Conservation (phyloP, 2,797 vertebrate species). For the Staurois parvus region DNA sequence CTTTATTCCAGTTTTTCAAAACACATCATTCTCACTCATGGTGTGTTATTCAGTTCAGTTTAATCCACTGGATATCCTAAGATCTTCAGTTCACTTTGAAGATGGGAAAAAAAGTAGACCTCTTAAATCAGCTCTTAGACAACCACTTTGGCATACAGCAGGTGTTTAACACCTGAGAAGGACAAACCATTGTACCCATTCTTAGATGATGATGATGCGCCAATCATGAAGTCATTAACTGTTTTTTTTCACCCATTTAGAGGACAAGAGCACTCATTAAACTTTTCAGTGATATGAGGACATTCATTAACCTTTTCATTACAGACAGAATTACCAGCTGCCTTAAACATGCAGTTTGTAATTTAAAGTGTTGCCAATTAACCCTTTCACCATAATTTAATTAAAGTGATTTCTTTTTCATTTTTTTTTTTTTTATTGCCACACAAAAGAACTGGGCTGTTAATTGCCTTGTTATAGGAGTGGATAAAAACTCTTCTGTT, state of each 20-base stretch:
- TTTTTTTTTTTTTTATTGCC: constrained; percentile 12
- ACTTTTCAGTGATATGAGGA: constrained; percentile 33
- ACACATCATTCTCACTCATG: constrained; percentile 34
- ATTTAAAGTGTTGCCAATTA: constrained; percentile 44
- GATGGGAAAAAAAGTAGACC: constrained; percentile 8
- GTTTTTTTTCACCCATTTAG: constrained; percentile 20
- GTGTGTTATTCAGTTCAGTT: constrained; percentile 47
- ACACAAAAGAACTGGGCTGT: constrained; percentile 25
- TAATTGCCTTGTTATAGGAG: constrained; percentile 52
- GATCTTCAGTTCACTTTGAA: constrained; percentile 37
- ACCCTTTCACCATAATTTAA: constrained; percentile 49
- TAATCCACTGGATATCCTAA: constrained; percentile 36
- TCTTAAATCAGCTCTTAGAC: constrained; percentile 26
- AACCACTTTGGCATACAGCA: constrained; percentile 34
- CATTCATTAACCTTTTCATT: constrained; percentile 59
- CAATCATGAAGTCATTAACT: constrained; percentile 44
- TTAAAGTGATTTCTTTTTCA: constrained; percentile 39
- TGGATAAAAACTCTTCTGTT: constrained; percentile 38
- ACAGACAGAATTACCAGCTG: constrained; percentile 20
- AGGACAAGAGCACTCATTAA: constrained; percentile 50
- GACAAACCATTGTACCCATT: neutral
- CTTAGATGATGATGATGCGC: constrained; percentile 35
- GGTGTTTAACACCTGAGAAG: constrained; percentile 5
- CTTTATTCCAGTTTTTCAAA: constrained; percentile 46
- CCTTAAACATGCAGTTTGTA: constrained; percentile 17